Base-by-base conservation (phyloP, 1,140 invertebrate species). In the Aethina tumida region DNA sequence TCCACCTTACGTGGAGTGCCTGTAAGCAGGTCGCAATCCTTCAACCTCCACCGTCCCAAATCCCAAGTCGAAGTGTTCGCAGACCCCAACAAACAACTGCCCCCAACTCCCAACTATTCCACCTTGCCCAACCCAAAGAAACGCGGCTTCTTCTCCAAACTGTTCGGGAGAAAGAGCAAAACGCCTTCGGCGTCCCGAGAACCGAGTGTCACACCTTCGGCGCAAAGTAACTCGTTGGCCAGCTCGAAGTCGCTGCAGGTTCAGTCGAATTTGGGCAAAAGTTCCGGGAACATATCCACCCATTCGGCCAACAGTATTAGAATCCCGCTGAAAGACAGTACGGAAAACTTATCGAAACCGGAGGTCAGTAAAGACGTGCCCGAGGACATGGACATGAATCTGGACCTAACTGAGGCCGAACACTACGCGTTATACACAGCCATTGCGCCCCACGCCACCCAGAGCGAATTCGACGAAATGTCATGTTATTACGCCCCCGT, bases 401-500 rank as follows among this genome's bases (percentile, higher is more conserved):
- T 71, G 19, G 76, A 84, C 41, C 57, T 88, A 10, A 88, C 84
- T 2, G 84, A 88, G 44, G 84, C 83, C 2, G 86, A 90, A 55
- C 80, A 88, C 59, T 89, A 86, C 60, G 86, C 84, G 22, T 58
- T 90, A 27, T 88, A 88, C 44, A 87, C 83, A 41, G 75, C 79
- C 21, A 74, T 88, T 53, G 84, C 85, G 5, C 85, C 85, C 7
- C 77, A 79, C 56, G 86, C 85, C 3, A 87, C 84, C 0, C 75
- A 71, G 10, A 87, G 84, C 5, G 86, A 90, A 55, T 89, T 89
- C 54, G 85, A 89, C 52, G 86, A 90, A 54, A 75, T 79, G 54
- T 87, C 83, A 15, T 83, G 79, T 59, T 89, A 86, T 59, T 89
- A 89, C 57, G 82, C 82, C 21, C 77, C 83, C 2, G 79, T 88